Evolutionary conservation across 2,888 invertebrate genomes (phyloP).

Genomic region (Agrilus biguttatus): DNA sequence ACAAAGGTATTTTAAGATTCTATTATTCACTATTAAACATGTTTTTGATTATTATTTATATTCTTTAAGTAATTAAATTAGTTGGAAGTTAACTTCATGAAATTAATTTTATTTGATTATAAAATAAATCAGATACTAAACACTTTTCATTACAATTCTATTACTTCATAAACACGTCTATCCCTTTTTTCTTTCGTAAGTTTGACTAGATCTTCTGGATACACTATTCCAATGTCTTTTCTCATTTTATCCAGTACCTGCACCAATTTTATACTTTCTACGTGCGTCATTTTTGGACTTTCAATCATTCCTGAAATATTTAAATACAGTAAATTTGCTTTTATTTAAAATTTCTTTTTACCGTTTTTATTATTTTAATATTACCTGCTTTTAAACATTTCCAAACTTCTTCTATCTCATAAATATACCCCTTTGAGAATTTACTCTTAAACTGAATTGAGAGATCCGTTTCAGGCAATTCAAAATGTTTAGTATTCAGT

Average conservation of each 20-base stretch:
- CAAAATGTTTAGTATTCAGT: slow-evolving; percentile 44
- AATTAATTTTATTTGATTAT: background rate
- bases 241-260: slow-evolving; percentile 59
- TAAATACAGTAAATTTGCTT: background rate
- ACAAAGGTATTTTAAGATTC: background rate
- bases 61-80: too few relatives aligned
- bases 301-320: slow-evolving; percentile 45
- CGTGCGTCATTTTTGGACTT: slow-evolving; percentile 50
- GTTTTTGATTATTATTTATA: too few relatives aligned
- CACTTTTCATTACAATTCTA: background rate
- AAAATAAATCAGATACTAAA: background rate
- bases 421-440: slow-evolving; percentile 54
- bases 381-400: slow-evolving; percentile 51
- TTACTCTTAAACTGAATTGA: slow-evolving; percentile 18
- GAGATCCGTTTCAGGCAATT: slow-evolving; percentile 45
- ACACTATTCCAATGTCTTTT: slow-evolving; percentile 20
- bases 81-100: too few relatives aligned
- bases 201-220: slow-evolving; percentile 47
- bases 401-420: slow-evolving; percentile 63
- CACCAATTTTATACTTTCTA: slow-evolving; percentile 53
- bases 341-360: background rate
- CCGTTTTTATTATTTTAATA: background rate
- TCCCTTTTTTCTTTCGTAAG: slow-evolving; percentile 47
- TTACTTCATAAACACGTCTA: background rate
- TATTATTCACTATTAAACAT: background rate